phyloP scores from a whole-genome alignment of 2,888 invertebrate species.

The Stomorhina lunata region DNA sequence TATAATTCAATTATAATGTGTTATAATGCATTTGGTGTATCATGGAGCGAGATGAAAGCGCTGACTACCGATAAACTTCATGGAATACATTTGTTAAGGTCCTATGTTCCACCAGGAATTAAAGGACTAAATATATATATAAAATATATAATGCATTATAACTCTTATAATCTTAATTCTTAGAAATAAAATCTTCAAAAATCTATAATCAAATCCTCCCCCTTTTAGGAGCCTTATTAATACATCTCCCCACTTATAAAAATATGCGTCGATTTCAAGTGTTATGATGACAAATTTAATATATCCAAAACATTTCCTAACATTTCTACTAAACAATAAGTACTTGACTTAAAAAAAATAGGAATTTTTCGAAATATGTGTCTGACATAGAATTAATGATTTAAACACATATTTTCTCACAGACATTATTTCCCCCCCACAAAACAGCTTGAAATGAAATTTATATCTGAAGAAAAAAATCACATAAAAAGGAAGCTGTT shows the following conservation, averaged over 20 bases:
- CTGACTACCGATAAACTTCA: too few relatives aligned
- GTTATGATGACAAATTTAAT: conserved; percentile 4
- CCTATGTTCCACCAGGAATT: too few relatives aligned
- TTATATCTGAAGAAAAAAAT: background rate
- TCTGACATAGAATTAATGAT: conserved; percentile 21
- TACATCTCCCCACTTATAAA: conserved; percentile 13
- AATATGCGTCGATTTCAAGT: conserved; percentile 21
- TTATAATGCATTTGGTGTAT: too few relatives aligned
- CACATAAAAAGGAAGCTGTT: conserved; percentile 48
- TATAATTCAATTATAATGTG: too few relatives aligned
- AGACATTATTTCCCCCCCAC: conserved; percentile 25
- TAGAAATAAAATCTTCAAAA: too few relatives aligned
- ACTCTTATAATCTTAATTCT: too few relatives aligned
- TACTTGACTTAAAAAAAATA: conserved; percentile 29
- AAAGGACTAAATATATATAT: too few relatives aligned
- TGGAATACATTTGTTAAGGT: too few relatives aligned
- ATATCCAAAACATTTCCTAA: background rate
- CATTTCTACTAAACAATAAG: background rate
- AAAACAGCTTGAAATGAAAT: conserved; percentile 28
- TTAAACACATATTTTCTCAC: conserved; percentile 4
- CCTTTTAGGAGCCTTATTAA: too few relatives aligned
- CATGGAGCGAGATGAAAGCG: too few relatives aligned
- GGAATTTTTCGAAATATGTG: conserved; percentile 23
- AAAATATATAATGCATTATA: too few relatives aligned
- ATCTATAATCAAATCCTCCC: too few relatives aligned